Base-by-base conservation (phyloP, 1,140 invertebrate genomes). In the Schlechtendalia chinensis region DNA sequence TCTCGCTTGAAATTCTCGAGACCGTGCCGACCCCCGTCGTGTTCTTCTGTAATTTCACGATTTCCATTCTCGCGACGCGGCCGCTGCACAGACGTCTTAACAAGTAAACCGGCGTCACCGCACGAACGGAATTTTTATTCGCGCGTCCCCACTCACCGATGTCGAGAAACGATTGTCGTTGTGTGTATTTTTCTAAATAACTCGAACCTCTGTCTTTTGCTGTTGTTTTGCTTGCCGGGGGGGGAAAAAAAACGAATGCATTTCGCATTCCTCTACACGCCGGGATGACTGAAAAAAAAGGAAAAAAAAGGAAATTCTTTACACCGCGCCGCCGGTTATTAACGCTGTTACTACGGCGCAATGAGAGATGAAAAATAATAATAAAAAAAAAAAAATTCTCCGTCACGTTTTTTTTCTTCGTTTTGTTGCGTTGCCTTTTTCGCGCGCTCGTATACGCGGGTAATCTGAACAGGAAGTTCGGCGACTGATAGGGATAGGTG, bases 401-500 rank as follows among this genome's bases (percentile, higher is more conserved):
- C 16, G 16, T 61, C 24, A 22, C 39, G 6, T 45, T 77, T n/a
- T 77, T 59, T 61, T 50, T 63, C 4, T n/a, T n/a, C n/a, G n/a
- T n/a, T n/a, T n/a, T n/a, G n/a, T 58, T 22, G 5, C 39, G 47
- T 54, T 29, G 69, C 69, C 50, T 29, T 79, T 79, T 75, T 59
- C 19, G n/a, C 27, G 72, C 29, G 58, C n/a, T 8, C 3, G 8
- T 61, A 59, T 61, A 59, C 32, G 14, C 22, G 45, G 29, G 8
- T 22, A 59, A 32, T 58, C 16, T 39, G 72, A 77, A 77, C 75
- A 45, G 75, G 75, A 79, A 61, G 58, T 63, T 47, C 3, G 58
- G 24, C 58, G 75, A 79, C 75, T 79, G 75, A 79, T 79, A 79
- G 75, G 17, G 75, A 79, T 79, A 79, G 58, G 75, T 79, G 75